Conservation (phyloP, 2,888 invertebrate genomes). For the Drosophila barbarae region DNA sequence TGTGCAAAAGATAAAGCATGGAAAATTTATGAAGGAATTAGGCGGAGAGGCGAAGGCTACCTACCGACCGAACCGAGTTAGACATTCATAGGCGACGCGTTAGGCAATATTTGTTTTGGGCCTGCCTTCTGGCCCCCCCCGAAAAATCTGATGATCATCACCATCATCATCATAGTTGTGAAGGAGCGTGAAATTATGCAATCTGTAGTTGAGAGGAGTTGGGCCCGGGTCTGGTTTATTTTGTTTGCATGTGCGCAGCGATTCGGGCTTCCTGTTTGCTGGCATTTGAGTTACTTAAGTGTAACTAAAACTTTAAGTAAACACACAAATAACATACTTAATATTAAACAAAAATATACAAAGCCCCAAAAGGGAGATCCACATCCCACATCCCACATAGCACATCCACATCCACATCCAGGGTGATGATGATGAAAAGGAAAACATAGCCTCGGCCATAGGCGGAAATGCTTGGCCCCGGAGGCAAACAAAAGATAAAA, state of each 20-base stretch:
- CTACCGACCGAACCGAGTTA: slow-evolving; percentile 40
- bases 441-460: slow-evolving; percentile 44
- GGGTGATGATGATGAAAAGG: slow-evolving; percentile 44
- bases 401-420: slow-evolving; percentile 6
- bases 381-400: slow-evolving; percentile 3
- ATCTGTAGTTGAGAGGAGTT: slow-evolving; percentile 41
- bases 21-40: slow-evolving; percentile 70
- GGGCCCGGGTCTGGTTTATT: slow-evolving; percentile 58
- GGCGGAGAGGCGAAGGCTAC: slow-evolving; percentile 43
- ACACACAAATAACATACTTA: slow-evolving; percentile 75
- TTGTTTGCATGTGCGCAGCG: slow-evolving; percentile 67
- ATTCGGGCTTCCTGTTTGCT: slow-evolving; percentile 65
- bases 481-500: slow-evolving; percentile 72
- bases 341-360: slow-evolving; percentile 74
- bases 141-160: slow-evolving; percentile 36
- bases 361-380: slow-evolving; percentile 30
- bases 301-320: slow-evolving; percentile 74
- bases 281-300: slow-evolving; percentile 72
- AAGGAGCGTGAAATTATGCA: slow-evolving; percentile 68
- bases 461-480: slow-evolving; percentile 51
- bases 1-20: slow-evolving; percentile 72
- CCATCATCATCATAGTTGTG: slow-evolving; percentile 1
- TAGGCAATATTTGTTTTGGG: slow-evolving; percentile 72
- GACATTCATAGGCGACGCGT: slow-evolving; percentile 56
- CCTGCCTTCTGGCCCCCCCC: slow-evolving; percentile 4